Evolutionary conservation across 2,113 vertebrate genomes (phyloP).

Genomic region (Megalops atlanticus): DNA sequence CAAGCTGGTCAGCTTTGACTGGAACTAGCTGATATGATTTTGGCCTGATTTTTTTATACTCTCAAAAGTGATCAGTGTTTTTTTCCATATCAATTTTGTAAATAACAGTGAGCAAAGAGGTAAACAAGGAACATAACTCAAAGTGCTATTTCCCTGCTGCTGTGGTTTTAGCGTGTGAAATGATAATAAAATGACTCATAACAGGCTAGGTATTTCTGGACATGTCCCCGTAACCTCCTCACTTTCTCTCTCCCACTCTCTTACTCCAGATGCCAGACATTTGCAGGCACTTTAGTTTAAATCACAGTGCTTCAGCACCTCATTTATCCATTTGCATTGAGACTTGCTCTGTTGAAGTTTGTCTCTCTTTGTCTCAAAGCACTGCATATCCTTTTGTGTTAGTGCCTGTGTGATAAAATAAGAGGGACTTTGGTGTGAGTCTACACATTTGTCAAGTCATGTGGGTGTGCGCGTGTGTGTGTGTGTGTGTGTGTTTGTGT

Average conservation of each 20-base stretch:
- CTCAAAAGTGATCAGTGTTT: too few species aligned
- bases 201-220: neutral
- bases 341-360: too few species aligned
- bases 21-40: too few species aligned
- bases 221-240: too few species aligned
- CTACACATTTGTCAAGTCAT: too few species aligned
- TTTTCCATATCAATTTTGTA: neutral
- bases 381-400: neutral
- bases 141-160: neutral
- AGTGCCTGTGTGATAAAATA: neutral
- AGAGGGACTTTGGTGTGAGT: too few species aligned
- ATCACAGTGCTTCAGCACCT: neutral
- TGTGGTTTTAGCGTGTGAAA: neutral
- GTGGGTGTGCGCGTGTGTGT: too few species aligned
- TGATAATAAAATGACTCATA: neutral
- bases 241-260: neutral
- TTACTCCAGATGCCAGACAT: neutral
- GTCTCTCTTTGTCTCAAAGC: too few species aligned
- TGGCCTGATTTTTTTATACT: too few species aligned
- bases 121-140: neutral
- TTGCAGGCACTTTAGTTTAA: neutral
- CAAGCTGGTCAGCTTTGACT: neutral
- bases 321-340: too few species aligned
- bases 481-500: neutral
- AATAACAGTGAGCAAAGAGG: neutral